A percentile compares a stretch with the other conserved stretches of the same genome.
These are phyloP conservation scores for Epirrhoe tristata DNA, from an alignment of 2,888 invertebrate genomes.

Conservation along the genomic window DNA sequence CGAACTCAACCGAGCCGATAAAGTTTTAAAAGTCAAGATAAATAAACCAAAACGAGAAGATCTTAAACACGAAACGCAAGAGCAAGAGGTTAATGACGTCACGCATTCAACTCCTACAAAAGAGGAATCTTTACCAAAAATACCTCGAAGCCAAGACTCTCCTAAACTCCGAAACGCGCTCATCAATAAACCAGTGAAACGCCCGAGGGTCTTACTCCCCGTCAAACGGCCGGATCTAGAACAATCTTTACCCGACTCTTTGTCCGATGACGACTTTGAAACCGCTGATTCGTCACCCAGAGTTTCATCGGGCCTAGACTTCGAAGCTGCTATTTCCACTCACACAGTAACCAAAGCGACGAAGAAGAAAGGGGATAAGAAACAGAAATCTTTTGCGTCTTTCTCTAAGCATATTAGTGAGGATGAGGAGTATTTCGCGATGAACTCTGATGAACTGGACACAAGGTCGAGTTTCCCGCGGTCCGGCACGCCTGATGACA, in stretches of 20 bases:
- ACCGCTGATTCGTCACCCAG: slow-evolving; percentile 42
- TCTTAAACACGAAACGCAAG: slow-evolving; percentile 41
- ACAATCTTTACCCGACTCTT: slow-evolving; percentile 37
- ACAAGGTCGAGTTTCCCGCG: slow-evolving; percentile 75
- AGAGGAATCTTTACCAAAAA: slow-evolving; percentile 49
- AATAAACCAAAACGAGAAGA: slow-evolving; percentile 67
- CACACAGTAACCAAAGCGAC: slow-evolving; percentile 73
- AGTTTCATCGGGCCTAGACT: slow-evolving; percentile 56
- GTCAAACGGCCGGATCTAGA: slow-evolving; percentile 64
- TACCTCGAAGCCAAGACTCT: slow-evolving; percentile 61
- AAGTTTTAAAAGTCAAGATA: slow-evolving; percentile 69
- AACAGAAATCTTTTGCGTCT: slow-evolving; percentile 56
- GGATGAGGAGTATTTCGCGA: slow-evolving; percentile 71
- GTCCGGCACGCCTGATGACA: slow-evolving; percentile 71
- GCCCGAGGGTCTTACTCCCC: slow-evolving; percentile 72
- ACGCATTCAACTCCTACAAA: slow-evolving; percentile 46
- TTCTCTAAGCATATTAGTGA: slow-evolving; percentile 64
- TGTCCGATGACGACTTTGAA: slow-evolving; percentile 50
- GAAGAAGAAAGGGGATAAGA: slow-evolving; percentile 56
- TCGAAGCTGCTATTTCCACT: slow-evolving; percentile 73
- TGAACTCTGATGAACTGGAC: slow-evolving; percentile 73
- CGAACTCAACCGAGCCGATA: slow-evolving; percentile 52
- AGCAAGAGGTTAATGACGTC: slow-evolving; percentile 47
- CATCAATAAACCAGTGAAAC: slow-evolving; percentile 65
- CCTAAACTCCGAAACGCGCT: slow-evolving; percentile 73